phyloP scores from a whole-genome alignment of 1,140 invertebrate species.

The Leptopilina boulardi region DNA sequence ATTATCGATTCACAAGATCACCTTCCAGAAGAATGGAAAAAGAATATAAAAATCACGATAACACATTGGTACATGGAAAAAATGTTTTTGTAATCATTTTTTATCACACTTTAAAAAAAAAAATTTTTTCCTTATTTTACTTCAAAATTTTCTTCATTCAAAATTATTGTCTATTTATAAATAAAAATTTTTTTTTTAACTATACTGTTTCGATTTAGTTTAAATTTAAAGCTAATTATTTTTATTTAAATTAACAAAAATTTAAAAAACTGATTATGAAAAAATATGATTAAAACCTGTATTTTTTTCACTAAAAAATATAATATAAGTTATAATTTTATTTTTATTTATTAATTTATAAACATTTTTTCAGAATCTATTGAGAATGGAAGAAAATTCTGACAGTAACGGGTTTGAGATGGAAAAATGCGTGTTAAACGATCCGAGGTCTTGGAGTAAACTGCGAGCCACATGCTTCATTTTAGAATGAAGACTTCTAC shows the following conservation, averaged over 20 bases:
- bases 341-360: background rate
- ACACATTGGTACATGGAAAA: background rate
- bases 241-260: too few species aligned
- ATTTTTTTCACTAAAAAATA: too few species aligned
- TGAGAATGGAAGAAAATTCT: background rate
- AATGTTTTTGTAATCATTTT: background rate
- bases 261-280: too few species aligned
- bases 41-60: background rate
- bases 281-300: too few species aligned
- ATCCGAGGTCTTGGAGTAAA: conserved; percentile 16
- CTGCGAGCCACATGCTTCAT: conserved; percentile 15
- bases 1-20: background rate
- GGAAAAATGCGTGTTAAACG: conserved; percentile 2
- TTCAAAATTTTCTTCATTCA: background rate
- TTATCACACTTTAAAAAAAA: background rate
- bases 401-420: background rate
- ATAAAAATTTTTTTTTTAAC: too few species aligned
- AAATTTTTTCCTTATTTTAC: background rate
- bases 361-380: background rate
- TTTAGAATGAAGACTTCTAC: conserved; percentile 9
- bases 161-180: background rate
- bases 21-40: background rate
- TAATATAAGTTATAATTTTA: too few species aligned
- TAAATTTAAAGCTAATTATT: too few species aligned
- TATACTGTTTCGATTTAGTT: too few species aligned